phyloP scores from a whole-genome alignment of 2,888 invertebrate genomes.

The Griposia aprilina region DNA sequence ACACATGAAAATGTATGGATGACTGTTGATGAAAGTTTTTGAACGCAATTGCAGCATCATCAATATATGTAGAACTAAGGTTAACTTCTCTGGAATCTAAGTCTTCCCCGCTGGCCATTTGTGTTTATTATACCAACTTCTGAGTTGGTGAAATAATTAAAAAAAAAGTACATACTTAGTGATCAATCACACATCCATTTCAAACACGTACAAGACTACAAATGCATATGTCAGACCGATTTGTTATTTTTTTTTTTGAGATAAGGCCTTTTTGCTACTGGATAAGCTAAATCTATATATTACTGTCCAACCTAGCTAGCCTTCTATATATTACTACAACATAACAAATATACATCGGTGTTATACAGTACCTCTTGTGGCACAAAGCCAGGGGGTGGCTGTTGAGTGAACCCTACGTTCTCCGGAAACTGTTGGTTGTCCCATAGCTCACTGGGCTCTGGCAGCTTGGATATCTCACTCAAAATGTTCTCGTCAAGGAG shows the following conservation, averaged over 20 bases:
- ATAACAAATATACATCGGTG: neutral
- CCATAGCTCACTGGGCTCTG: conserved; percentile 87
- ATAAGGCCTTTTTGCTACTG: neutral
- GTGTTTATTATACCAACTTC: conserved; percentile 82
- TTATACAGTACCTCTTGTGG: conserved; percentile 74
- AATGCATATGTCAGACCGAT: too few relatives aligned
- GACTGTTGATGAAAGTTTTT: too few relatives aligned
- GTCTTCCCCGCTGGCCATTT: conserved; percentile 78
- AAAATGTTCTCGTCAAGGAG: conserved; percentile 85
- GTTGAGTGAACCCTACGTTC: conserved; percentile 64
- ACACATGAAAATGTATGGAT: neutral
- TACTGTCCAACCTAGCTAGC: too few relatives aligned
- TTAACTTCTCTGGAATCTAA: conserved; percentile 71
- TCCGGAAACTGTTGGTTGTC: conserved; percentile 83
- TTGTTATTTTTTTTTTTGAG: too few relatives aligned
- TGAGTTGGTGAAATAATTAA: conserved; percentile 83
- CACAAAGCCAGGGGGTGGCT: conserved; percentile 70
- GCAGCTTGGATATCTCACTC: conserved; percentile 85
- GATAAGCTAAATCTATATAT: neutral
- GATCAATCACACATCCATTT: neutral
- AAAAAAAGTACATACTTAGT: conserved; percentile 80
- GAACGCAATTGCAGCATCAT: conserved; percentile 72
- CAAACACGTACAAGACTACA: neutral
- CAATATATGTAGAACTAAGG: conserved; percentile 67
- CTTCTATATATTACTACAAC: neutral